phyloP scores from a whole-genome alignment of 2,888 invertebrate species.

The Galeruca laticollis region DNA sequence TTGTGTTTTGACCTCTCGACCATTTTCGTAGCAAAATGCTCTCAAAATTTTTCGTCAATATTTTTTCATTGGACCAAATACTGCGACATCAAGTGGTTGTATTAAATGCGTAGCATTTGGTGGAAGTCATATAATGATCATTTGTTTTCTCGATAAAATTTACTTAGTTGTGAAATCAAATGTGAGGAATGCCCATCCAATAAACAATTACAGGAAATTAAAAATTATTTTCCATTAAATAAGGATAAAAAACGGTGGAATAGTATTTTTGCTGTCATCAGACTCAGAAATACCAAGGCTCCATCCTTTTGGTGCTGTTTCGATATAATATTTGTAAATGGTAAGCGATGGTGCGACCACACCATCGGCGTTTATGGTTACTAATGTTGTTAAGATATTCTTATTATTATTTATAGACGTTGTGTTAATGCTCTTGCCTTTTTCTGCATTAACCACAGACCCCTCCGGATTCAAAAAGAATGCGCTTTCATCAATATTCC shows the following conservation, averaged over 20 bases:
- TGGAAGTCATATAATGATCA: background rate
- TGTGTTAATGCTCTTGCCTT: conserved; percentile 35
- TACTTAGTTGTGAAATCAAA: too few relatives aligned
- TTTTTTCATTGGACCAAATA: background rate
- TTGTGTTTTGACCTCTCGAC: background rate
- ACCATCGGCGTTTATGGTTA: conserved; percentile 32
- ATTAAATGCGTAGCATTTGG: background rate
- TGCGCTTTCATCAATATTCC: too few relatives aligned
- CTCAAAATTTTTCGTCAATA: background rate
- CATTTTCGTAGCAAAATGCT: background rate
- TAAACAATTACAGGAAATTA: background rate
- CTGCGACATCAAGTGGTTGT: background rate
- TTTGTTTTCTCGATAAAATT: background rate
- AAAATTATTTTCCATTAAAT: too few relatives aligned
- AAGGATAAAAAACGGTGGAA: conserved; percentile 32
- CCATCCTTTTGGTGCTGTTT: conserved; percentile 27
- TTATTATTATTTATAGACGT: conserved; percentile 32
- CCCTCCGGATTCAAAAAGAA: background rate
- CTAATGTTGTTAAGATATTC: conserved; percentile 38
- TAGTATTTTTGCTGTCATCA: conserved; percentile 35
- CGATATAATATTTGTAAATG: conserved; percentile 33
- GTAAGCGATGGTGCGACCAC: conserved; percentile 29
- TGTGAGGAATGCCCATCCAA: background rate
- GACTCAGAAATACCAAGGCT: conserved; percentile 37
- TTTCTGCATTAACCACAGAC: background rate